phyloP scores from a whole-genome alignment of 2,888 invertebrate species.

The Philereme vetulata region DNA sequence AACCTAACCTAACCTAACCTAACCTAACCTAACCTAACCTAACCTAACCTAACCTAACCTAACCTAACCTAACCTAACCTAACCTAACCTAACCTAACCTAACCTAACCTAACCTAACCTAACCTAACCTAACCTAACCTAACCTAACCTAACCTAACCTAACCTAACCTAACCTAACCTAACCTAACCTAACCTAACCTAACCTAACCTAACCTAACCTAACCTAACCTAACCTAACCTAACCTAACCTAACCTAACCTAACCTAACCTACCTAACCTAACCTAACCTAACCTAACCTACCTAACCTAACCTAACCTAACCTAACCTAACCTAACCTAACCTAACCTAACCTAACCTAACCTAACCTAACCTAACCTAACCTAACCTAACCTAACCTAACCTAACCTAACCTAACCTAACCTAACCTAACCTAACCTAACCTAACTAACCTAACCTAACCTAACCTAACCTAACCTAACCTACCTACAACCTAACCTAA shows the following conservation, averaged over 20 bases:
- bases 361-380: constrained; percentile 8
- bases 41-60: constrained; percentile 8
- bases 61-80: constrained; percentile 8
- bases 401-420: constrained; percentile 8
- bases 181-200: constrained; percentile 8
- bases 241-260: constrained; percentile 9
- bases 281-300: too few relatives aligned
- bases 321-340: constrained; percentile 9
- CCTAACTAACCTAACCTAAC: constrained; percentile 8
- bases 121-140: constrained; percentile 8
- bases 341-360: constrained; percentile 8
- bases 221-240: constrained; percentile 9
- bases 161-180: constrained; percentile 8
- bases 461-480: constrained; percentile 8
- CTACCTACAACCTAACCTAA: constrained; percentile 6
- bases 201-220: constrained; percentile 8
- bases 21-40: constrained; percentile 8
- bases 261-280: too few relatives aligned
- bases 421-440: constrained; percentile 9
- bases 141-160: constrained; percentile 9
- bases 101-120: constrained; percentile 8
- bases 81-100: constrained; percentile 8
- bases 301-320: constrained; percentile 7
- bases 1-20: constrained; percentile 8
- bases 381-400: constrained; percentile 7